phyloP scores from a whole-genome alignment of 2,797 vertebrate genomes.

The Enteromius argenteus region DNA sequence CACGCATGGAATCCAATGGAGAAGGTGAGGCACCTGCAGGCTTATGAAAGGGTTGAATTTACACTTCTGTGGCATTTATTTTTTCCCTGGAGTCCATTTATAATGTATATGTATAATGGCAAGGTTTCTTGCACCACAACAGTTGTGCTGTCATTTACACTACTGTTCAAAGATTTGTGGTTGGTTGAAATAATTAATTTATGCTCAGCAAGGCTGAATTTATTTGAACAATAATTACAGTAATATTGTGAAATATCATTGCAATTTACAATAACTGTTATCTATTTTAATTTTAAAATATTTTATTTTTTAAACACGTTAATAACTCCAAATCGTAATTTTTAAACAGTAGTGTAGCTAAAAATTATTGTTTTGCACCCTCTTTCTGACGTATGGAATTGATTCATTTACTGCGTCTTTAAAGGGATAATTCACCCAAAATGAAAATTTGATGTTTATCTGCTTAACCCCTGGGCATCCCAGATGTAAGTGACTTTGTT shows the following conservation, averaged over 20 bases:
- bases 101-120: neutral
- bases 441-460: too few relatives aligned
- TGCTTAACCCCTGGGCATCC: too few relatives aligned
- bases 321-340: neutral
- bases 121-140: neutral
- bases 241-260: neutral
- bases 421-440: neutral
- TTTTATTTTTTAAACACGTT: neutral
- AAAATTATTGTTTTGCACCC: neutral
- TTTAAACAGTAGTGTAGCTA: neutral
- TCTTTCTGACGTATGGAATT: neutral
- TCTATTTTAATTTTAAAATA: neutral
- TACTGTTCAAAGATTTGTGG: neutral
- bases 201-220: neutral
- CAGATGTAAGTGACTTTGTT: too few relatives aligned
- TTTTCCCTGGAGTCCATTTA: neutral
- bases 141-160: neutral
- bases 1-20: conserved; percentile 80
- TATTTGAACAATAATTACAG: neutral
- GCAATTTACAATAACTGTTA: neutral
- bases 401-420: neutral
- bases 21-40: conserved; percentile 68
- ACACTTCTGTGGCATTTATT: neutral
- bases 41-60: neutral
- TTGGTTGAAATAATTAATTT: neutral